These are phyloP conservation scores for Heterodera schachtii DNA, from an alignment of 1,140 invertebrate genomes.

Conservation along the genomic window DNA sequence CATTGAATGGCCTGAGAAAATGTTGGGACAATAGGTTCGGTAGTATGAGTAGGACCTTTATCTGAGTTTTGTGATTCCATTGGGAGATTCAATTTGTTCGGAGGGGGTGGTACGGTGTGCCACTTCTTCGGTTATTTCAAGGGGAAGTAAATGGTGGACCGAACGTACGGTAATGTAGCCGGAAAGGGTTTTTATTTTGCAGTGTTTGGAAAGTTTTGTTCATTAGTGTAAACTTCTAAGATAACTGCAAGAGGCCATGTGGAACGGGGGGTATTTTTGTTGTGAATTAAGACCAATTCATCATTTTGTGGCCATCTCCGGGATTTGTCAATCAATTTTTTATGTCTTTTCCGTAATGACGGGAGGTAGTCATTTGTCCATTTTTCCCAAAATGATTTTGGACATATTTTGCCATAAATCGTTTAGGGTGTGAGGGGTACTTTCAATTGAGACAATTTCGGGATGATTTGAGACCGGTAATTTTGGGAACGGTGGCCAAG, in stretches of 20 bases:
- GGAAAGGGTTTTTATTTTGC: not conserved
- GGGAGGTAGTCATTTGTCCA: not conserved
- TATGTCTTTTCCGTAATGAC: not conserved
- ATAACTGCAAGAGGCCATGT: not conserved
- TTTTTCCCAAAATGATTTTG: not conserved
- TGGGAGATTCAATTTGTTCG: not conserved
- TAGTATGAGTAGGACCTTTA: too few relatives aligned
- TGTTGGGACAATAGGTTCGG: not conserved
- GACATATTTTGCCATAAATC: not conserved
- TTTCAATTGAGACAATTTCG: not conserved
- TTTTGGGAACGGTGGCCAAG: not conserved
- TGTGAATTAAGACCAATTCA: not conserved
- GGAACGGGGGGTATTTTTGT: not conserved
- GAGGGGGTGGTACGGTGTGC: not conserved
- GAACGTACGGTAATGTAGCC: not conserved
- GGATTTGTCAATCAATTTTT: not conserved
- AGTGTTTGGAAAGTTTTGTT: not conserved
- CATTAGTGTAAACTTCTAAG: not conserved
- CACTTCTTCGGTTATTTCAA: not conserved
- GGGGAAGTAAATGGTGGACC: not conserved
- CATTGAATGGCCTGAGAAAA: not conserved
- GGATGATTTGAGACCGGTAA: not conserved
- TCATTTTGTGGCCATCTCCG: not conserved
- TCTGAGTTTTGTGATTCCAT: too few relatives aligned
- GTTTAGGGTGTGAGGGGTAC: not conserved